Evolutionary conservation across 2,113 vertebrate species (phyloP).

Genomic region (Pterocles burchelli): DNA sequence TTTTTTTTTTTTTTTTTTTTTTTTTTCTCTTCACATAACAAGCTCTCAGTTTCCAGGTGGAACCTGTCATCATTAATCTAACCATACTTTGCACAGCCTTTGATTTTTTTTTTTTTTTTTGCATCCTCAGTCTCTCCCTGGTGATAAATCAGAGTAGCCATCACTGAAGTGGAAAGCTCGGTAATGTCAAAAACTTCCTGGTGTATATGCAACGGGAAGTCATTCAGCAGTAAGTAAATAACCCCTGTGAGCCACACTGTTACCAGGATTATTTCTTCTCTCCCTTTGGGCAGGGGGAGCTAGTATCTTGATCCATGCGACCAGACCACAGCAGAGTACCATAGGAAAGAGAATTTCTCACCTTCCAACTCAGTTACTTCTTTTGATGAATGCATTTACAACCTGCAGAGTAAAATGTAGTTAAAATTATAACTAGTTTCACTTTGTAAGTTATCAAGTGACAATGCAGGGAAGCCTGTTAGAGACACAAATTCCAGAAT

Average conservation of each 20-base stretch:
- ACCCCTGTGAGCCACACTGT: neutral
- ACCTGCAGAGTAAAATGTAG: neutral
- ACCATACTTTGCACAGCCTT: neutral
- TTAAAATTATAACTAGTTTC: neutral
- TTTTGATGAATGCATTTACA: neutral
- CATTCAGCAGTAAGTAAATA: conserved; percentile 39
- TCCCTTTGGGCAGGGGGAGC: neutral
- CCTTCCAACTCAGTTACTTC: neutral
- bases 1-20: rapidly evolving
- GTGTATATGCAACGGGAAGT: conserved; percentile 45
- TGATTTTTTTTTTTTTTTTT: neutral
- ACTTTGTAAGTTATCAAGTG: neutral
- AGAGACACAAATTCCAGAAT: neutral
- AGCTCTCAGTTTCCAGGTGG: conserved; percentile 6
- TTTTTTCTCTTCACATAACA: neutral
- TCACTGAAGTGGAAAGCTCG: neutral
- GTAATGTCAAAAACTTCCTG: conserved; percentile 52
- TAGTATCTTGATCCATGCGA: neutral
- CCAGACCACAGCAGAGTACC: neutral
- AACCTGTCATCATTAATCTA: conserved; percentile 21
- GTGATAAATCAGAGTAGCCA: neutral
- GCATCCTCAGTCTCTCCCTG: neutral
- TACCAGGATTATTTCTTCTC: neutral
- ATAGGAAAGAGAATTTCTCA: neutral
- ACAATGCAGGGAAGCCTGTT: neutral